Evolutionary conservation across 35 echinoderm and acorn worm genomes (phyloP), one percentile per base, ranked within the genome.

Genomic region (Lytechinus variegatus): DNA sequence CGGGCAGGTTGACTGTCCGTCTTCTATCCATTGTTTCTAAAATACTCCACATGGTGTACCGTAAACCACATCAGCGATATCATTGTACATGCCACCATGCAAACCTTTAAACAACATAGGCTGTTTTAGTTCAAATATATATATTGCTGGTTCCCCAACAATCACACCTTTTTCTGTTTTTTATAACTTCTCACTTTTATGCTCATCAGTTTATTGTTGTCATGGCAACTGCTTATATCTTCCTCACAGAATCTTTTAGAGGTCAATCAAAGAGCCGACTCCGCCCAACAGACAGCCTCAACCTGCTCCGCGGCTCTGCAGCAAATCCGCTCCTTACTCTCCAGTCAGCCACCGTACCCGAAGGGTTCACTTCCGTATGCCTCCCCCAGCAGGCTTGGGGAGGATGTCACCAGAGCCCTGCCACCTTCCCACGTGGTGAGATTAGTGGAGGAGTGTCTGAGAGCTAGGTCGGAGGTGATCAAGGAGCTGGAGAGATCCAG

Each of bases 371-470:
- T 57, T 24, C 52, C 55, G 52, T 93, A 53, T 54, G 14, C 53
- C 92, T 90, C 88, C n/a, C 52, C 88, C 27, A 52, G 28, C n/a
- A 90, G 54, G 27, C 92, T 19, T 0, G 54, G 27, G 52, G 92
- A 93, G 3, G 92, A 93, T 10, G 3, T 27, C 92, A 10, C 54
- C 21, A 9, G 92, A 27, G 11, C 53, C 54, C 54, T 57, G 10
- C 92, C 92, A 10, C 92, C 92, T 27, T 53, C 52, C 55, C 92
- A 55, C n/a, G 55, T 93, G 2, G 92, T 93, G 92, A 93, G 92
- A 10, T 27, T 93, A 1, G 92, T 93, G 57, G 96, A 96, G 94
- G 94, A 96, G 10, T 55, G 94, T 56, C 10, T 96, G 44, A 94
- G 86, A 53, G 96, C 33, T 19, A 89, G 58, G 54, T 19, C n/a